Evolutionary conservation across 2,113 vertebrate species (phyloP), one percentile per base, ranked within the genome.

Genomic region (Cercocebus atys): DNA sequence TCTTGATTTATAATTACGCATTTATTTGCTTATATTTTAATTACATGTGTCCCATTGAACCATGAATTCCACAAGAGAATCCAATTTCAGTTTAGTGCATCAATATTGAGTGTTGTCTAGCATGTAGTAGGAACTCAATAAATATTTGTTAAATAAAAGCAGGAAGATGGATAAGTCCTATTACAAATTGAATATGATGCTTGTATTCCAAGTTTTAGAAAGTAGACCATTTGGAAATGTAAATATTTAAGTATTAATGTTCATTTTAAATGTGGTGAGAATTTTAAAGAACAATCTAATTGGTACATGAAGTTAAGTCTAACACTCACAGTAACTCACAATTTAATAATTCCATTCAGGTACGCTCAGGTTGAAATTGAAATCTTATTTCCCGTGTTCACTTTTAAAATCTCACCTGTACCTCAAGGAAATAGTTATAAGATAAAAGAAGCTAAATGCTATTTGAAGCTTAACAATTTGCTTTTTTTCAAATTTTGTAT

Each of bases 371-470:
- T 50, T 93, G 38, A 97, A 97, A 96, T 38, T 85, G 25, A 94
- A 89, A 93, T 90, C 32, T 32, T 35, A 59, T 82, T 70, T 92
- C 22, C 6, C 38, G 43, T 73, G 38, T 75, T 88, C 20, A 88
- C 1, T 14, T 82, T 78, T 86, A 78, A 95, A 82, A n/a, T 80
- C 52, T 73, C 43, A 8, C 40, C 43, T 17, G 8, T 6, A 55
- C 30, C 59, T 96, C 55, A 90, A 90, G 76, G 68, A 96, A 78
- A 76, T 32, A 38, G 83, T 86, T 95, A 89, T 92, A 59, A 93
- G n/a, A 66, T 32, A 70, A 55, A 17, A 18, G 22, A 93, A 59
- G 22, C 55, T 94, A 66, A 79, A 93, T 83, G 27, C 13, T 78
- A 59, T 59, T 47, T 83, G 81, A 93, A 97, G 4, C 38, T 93